These are phyloP conservation scores for Coluber constrictor DNA, from an alignment of 2,797 vertebrate species.

Conservation along the genomic window DNA sequence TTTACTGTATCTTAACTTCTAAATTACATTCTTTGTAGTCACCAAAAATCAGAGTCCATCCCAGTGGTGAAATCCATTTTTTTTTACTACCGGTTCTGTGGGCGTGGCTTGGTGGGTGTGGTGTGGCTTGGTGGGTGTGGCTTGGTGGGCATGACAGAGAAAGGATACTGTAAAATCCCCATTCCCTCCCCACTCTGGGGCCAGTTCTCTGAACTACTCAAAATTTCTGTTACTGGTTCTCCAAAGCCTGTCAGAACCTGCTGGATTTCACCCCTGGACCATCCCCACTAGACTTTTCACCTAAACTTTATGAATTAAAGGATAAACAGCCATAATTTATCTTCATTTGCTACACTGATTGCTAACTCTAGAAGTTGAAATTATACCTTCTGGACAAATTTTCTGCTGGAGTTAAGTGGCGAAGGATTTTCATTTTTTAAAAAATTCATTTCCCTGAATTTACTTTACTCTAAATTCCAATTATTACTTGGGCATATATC, in stretches of 20 bases:
- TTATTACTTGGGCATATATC: not conserved
- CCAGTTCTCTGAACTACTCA: too few relatives aligned
- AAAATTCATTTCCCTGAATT: not conserved
- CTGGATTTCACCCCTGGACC: too few relatives aligned
- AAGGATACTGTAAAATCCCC: too few relatives aligned
- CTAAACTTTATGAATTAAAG: not conserved
- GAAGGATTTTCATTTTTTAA: not conserved
- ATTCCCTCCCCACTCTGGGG: too few relatives aligned
- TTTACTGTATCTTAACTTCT: not conserved
- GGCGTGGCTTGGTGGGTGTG: too few relatives aligned
- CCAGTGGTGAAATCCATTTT: not conserved
- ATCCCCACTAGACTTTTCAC: not conserved
- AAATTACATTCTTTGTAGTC: not conserved
- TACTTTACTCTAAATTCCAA: not conserved
- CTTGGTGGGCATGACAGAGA: too few relatives aligned
- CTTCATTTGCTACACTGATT: not conserved
- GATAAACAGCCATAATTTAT: not conserved
- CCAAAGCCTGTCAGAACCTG: too few relatives aligned
- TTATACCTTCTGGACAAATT: not conserved
- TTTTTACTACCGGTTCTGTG: too few relatives aligned
- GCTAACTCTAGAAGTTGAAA: not conserved
- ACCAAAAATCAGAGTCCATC: not conserved
- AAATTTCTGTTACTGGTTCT: too few relatives aligned
- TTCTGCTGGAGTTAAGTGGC: not conserved
- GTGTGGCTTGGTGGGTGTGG: too few relatives aligned